Evolutionary conservation across 92 coral and sea anemone species (phyloP), one percentile per base, ranked within the genome.

Genomic region (Diadumene lineata): DNA sequence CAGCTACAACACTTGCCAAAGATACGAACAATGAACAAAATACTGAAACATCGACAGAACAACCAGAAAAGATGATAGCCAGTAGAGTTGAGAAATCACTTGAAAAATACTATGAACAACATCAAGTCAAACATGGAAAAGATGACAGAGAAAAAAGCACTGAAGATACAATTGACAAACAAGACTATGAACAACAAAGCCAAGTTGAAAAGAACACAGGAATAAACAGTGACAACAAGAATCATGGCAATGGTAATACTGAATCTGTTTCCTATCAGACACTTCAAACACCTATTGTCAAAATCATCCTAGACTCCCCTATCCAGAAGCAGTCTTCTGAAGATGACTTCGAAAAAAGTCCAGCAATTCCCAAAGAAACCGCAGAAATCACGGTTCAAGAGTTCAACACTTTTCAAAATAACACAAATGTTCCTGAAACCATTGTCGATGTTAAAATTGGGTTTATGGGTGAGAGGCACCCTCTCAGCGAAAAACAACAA

Each of bases 71-170:
- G 19, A 19, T 55, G 27, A 53, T 70, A 28, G 21, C 51, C 31
- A 53, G 55, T 31, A 70, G n/a, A 7, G 34, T 30, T 32, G 75
- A 70, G 61, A 70, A 70, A 30, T 58, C 75, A 1, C 75, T 70
- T 2, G 75, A 70, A 26, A 25, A 29, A 2, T 70, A 50, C 64
- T 70, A 70, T 33, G 58, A 68, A 46, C 58, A 48, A 22, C 72
- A 67, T 38, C 53, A 65, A 33, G 34, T n/a, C 53, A 31, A 11
- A 0, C 70, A 0, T 11, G 34, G n/a, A n/a, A n/a, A n/a, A n/a
- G n/a, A n/a, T n/a, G n/a, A n/a, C n/a, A n/a, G n/a, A n/a, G 11
- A 27, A 24, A 61, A 61, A 9, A 11, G 30, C 2, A 18, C 66
- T 17, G 16, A 61, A 61, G 33, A 25, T 6, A n/a, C n/a, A n/a